Evolutionary conservation across 2,797 vertebrate species (phyloP), one percentile per base, ranked within the genome.

Genomic region (Callimico goeldii): DNA sequence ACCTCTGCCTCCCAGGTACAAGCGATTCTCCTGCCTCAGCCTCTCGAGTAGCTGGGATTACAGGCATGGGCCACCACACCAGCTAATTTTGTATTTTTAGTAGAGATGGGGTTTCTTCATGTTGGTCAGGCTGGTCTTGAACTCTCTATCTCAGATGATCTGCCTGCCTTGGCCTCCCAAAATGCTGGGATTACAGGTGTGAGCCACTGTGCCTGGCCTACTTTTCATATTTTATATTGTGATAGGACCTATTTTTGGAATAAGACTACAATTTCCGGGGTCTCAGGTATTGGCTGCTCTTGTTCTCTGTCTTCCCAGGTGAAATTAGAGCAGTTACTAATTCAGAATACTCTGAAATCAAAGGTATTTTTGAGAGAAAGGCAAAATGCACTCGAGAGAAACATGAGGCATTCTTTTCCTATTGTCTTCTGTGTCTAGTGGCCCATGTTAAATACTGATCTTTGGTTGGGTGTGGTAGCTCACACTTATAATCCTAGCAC

Each of bases 341-440:
- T 46, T 20, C 10, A 14, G 86, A 67, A 36, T 58, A 77, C n/a
- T 72, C 36, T 80, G 67, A 83, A 2, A 3, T 79, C 57, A 94
- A 83, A 94, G 41, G 30, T 79, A 52, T 55, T 96, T 96, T 97
- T 95, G 67, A 89, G 55, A 88, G 24, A 72, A 90, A 91, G 41
- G 88, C 55, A 94, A 72, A 64, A 86, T 97, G 30, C 72, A 7
- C 43, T 85, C 77, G 39, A 94, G 58, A 30, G 81, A 89, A 55
- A 89, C 70, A 41, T 4, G 1, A 89, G 43, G 33, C 86, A 72
- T 88, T 94, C 13, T 92, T 90, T 95, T 39, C 36, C n/a, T 87
- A 2, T 77, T 91, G 39, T 93, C 36, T 96, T 94, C 70, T 39
- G 50, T 91, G 43, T 85, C 64, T 94, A 28, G 17, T 22, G 57